phyloP scores from a whole-genome alignment of 2,888 invertebrate genomes.

The Nudaria mundana region DNA sequence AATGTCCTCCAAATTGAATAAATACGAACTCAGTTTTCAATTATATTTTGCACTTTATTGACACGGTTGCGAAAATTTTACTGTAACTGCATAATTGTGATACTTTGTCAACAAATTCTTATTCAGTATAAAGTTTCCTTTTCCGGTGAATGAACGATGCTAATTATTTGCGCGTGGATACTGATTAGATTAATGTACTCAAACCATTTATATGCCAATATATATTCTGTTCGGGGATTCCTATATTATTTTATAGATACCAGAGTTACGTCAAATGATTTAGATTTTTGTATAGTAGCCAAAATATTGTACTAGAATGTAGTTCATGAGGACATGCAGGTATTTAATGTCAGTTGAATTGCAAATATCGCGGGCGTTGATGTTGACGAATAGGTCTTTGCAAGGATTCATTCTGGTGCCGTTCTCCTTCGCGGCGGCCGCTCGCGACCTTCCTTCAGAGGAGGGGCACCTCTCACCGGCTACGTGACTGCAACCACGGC shows the following conservation, averaged over 20 bases:
- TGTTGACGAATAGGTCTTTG: constrained; percentile 52
- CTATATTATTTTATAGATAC: constrained; percentile 41
- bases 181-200: constrained; percentile 59
- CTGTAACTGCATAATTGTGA: constrained; percentile 33
- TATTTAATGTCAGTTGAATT: constrained; percentile 32
- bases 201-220: constrained; percentile 42
- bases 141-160: constrained; percentile 64
- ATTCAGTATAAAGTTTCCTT: constrained; percentile 39
- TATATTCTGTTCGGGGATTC: constrained; percentile 52
- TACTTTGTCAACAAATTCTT: constrained; percentile 32
- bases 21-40: constrained; percentile 41
- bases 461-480: constrained; percentile 78
- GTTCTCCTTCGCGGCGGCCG: constrained; percentile 70
- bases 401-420: constrained; percentile 76
- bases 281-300: constrained; percentile 20
- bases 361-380: constrained; percentile 35
- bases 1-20: constrained; percentile 32
- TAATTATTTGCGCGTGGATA: constrained; percentile 53
- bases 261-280: constrained; percentile 33
- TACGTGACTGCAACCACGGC: constrained; percentile 79
- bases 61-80: constrained; percentile 43
- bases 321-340: constrained; percentile 17
- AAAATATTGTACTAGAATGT: constrained; percentile 20
- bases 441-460: constrained; percentile 75
- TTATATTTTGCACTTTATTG: constrained; percentile 35